Evolutionary conservation across 2,113 vertebrate genomes (phyloP).

Genomic region (Triplophysa rosa): DNA sequence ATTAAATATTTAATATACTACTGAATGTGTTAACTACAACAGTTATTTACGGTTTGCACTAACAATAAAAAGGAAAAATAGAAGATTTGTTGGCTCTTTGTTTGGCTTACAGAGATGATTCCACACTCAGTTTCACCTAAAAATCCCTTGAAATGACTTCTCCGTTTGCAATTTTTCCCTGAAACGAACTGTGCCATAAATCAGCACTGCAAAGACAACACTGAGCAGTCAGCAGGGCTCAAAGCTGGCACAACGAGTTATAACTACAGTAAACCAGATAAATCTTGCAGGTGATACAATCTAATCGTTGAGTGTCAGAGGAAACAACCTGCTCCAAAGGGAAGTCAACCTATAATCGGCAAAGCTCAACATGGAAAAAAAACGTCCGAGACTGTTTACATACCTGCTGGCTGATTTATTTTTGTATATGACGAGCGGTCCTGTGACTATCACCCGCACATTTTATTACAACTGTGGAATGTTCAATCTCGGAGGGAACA

Average conservation of each 20-base stretch:
- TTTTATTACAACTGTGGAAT: conserved; percentile 60
- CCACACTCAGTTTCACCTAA: conserved; percentile 15
- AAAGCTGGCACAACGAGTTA: conserved; percentile 26
- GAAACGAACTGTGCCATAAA: conserved; percentile 15
- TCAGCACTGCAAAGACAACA: conserved; percentile 23
- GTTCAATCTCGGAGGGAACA: conserved; percentile 53
- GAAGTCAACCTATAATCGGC: conserved; percentile 49
- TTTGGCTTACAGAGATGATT: conserved; percentile 18
- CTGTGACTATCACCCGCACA: conserved; percentile 55
- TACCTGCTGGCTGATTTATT: conserved; percentile 58
- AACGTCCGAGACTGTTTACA: conserved; percentile 54
- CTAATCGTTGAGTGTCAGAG: conserved; percentile 45
- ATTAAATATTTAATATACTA: too few species aligned
- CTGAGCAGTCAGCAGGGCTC: conserved; percentile 15
- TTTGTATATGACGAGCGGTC: conserved; percentile 59
- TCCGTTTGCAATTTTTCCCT: conserved; percentile 3
- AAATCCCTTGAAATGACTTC: conserved; percentile 31
- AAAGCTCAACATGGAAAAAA: conserved; percentile 53
- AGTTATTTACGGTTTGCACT: neutral
- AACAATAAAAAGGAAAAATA: conserved; percentile 9
- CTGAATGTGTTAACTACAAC: too few species aligned
- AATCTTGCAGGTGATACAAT: conserved; percentile 48
- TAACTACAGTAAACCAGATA: conserved; percentile 48
- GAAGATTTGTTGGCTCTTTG: conserved; percentile 42
- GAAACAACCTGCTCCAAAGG: conserved; percentile 43